These are phyloP conservation scores for Anolis sagrei DNA, from an alignment of 2,113 vertebrate genomes.

Conservation along the genomic window DNA sequence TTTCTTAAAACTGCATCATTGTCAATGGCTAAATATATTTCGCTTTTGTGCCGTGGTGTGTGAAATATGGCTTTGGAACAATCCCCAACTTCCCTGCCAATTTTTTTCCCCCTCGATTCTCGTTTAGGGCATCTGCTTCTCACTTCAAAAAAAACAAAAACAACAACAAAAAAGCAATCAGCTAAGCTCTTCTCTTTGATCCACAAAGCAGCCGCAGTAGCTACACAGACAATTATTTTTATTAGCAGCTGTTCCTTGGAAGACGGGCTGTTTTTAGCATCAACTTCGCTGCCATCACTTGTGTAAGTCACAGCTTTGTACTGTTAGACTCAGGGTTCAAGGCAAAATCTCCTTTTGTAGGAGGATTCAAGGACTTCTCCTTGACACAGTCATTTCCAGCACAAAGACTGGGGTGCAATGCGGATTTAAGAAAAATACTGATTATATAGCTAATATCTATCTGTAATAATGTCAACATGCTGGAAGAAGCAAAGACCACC, in stretches of 20 bases:
- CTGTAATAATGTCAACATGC: no score
- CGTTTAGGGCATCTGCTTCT: conserved; percentile 15
- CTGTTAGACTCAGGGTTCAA: conserved; percentile 8
- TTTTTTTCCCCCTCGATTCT: conserved; percentile 34
- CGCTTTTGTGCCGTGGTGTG: conserved; percentile 18
- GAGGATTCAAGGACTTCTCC: background rate
- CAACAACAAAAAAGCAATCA: background rate
- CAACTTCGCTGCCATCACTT: background rate
- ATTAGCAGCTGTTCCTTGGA: conserved; percentile 49
- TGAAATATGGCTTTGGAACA: conserved; percentile 38
- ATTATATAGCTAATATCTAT: no score
- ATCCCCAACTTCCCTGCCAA: conserved; percentile 19
- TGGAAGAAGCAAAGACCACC: no score
- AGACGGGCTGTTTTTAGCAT: conserved; percentile 16
- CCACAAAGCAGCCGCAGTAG: conserved; percentile 28
- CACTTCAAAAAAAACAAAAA: conserved; percentile 17
- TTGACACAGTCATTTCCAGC: background rate
- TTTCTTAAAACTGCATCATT: conserved; percentile 42
- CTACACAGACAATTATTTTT: conserved; percentile 44
- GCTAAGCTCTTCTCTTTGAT: conserved; percentile 59
- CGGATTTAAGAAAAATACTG: background rate
- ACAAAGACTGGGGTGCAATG: background rate
- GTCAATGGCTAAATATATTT: conserved; percentile 45
- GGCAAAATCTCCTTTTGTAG: background rate
- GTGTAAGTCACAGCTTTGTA: background rate